A percentile compares a stretch with the other conserved stretches of the same genome.
Evolutionary conservation across 1,140 invertebrate species (phyloP).

Genomic region (Popillia japonica): DNA sequence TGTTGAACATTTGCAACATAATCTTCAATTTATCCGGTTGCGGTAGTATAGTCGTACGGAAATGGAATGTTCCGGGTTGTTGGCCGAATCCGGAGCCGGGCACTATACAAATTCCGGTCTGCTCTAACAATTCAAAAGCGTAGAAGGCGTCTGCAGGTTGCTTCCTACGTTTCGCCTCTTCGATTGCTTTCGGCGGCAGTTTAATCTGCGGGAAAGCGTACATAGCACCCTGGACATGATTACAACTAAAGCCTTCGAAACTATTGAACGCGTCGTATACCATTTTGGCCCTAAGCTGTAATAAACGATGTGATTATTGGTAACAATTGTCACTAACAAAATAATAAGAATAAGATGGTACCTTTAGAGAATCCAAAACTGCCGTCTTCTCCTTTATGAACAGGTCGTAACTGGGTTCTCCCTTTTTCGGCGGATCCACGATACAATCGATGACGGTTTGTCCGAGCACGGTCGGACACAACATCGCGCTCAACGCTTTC

Average conservation of each 20-base stretch:
- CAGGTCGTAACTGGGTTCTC: constrained; percentile 84
- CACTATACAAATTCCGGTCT: constrained; percentile 89
- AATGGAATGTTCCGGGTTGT: constrained; percentile 91
- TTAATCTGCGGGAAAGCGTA: constrained; percentile 92
- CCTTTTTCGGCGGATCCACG: constrained; percentile 81
- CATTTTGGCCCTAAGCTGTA: constrained; percentile 73
- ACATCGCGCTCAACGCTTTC: constrained; percentile 94
- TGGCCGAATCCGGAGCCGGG: constrained; percentile 97
- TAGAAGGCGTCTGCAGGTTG: constrained; percentile 91
- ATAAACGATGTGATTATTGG: too few species aligned
- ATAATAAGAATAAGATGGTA: constrained; percentile 52
- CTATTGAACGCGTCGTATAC: constrained; percentile 91
- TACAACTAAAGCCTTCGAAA: constrained; percentile 90
- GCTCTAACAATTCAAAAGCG: constrained; percentile 91
- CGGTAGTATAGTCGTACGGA: constrained; percentile 87
- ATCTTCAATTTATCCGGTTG: constrained; percentile 83
- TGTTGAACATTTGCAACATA: constrained; percentile 86
- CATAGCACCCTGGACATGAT: constrained; percentile 94
- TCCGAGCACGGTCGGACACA: constrained; percentile 92
- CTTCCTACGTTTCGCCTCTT: constrained; percentile 75
- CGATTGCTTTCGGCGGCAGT: constrained; percentile 80
- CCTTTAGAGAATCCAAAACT: constrained; percentile 82
- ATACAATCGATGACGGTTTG: constrained; percentile 80
- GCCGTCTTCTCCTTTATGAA: constrained; percentile 80
- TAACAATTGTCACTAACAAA: too few species aligned